phyloP scores from a whole-genome alignment of 2,113 vertebrate genomes.

The Microcebus lehilahytsara region DNA sequence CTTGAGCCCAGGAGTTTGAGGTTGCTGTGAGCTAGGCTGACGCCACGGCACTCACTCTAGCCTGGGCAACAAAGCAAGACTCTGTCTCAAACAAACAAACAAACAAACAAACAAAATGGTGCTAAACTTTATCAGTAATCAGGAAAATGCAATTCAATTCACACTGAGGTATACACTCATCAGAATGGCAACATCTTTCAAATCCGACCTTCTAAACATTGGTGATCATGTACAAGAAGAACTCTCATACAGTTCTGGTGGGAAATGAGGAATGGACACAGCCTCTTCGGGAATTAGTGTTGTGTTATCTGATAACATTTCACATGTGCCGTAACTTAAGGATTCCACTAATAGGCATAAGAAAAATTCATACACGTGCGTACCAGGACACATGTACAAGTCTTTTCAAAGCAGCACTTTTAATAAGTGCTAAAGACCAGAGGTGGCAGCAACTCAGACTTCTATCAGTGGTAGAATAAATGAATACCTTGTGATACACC shows the following conservation, averaged over 20 bases:
- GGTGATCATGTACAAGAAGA: background rate
- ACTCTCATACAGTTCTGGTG: fast-evolving
- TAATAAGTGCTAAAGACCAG: background rate
- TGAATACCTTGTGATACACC: fast-evolving
- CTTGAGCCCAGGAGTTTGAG: no score
- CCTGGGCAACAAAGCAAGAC: no score
- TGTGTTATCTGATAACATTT: background rate
- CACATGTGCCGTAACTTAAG: background rate
- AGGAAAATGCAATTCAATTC: background rate
- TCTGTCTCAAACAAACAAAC: no score
- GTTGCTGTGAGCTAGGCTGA: no score
- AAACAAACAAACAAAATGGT: no score
- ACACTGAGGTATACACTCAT: background rate
- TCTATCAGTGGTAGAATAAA: no score
- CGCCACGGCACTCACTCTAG: no score
- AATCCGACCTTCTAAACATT: background rate
- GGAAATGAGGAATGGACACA: background rate
- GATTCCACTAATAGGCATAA: background rate
- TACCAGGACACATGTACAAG: background rate
- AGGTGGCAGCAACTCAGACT: background rate
- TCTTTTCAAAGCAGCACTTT: background rate
- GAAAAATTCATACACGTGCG: background rate
- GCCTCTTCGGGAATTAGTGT: background rate
- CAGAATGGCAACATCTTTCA: background rate
- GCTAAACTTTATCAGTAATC: background rate